Base-by-base conservation (phyloP, 1,140 invertebrate genomes). In the Notospermus geniculatus region DNA sequence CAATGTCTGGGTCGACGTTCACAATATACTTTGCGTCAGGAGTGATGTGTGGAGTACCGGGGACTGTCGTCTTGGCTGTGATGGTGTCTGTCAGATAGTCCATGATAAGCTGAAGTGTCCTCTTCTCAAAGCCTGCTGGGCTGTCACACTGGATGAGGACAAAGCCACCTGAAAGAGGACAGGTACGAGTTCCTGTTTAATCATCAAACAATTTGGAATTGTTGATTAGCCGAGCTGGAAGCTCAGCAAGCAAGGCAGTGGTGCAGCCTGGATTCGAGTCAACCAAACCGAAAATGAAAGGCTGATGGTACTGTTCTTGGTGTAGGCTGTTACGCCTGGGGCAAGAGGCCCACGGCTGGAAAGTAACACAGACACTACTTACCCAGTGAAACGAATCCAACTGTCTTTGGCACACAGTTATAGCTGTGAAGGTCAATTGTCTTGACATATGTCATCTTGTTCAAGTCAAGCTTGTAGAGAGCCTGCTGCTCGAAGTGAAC, bases 11-110 rank as follows among this genome's bases (percentile, higher is more conserved):
- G 65, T 90, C 87, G 4, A 91, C 80, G 15, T 88, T 89, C 22
- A 90, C 87, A 17, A 90, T 80, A 67, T 88, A 84, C 54, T 88
- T 81, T 22, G 87, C 88, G 79, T 91, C 88, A 1, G 90, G 89
- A 1, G 89, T 88, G 1, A 90, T 84, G 58, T 85, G 85, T 0
- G 89, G 89, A 52, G 80, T 82, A n/a, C 90, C 90, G 53, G 85
- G 77, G 17, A 90, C 77, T 43, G 83, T 84, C 0, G 85, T 80
- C 70, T 89, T 88, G 54, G 87, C 82, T 1, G 91, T 77, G 2
- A 91, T 87, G 1, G 86, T 85, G 73, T 91, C 89, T 0, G 90
- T 91, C 28, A 91, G 75, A 71, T 90, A 89, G 79, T 92, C 90
- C 54, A 91, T 70, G 5, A 91, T 77, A 2, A 91, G 74, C 80